phyloP scores from a whole-genome alignment of 2,797 vertebrate genomes.

The Carcharodon carcharias region DNA sequence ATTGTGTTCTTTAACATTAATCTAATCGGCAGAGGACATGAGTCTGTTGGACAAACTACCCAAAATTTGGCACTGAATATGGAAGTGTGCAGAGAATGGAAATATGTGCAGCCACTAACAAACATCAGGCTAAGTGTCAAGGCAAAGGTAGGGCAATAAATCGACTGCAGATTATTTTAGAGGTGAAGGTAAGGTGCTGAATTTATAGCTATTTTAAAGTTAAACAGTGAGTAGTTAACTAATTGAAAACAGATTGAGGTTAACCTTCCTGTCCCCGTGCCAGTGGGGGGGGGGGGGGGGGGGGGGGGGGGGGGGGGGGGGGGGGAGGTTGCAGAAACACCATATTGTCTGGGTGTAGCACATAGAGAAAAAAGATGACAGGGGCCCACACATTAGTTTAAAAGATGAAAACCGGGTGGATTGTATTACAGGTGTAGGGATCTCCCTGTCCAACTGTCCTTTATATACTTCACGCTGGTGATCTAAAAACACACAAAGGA shows the following conservation, averaged over 20 bases:
- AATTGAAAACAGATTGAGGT: not conserved
- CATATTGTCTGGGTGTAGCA: not conserved
- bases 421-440: not conserved
- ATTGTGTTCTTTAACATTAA: not conserved
- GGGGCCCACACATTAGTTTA: not conserved
- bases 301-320: no score
- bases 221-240: not conserved
- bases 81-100: conserved; percentile 3
- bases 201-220: not conserved
- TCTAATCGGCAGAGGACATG: not conserved
- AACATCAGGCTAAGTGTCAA: not conserved
- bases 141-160: not conserved
- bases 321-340: no score
- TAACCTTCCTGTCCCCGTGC: not conserved
- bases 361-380: no score
- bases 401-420: not conserved
- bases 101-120: not conserved
- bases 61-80: conserved; percentile 11
- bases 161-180: not conserved
- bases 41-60: not conserved
- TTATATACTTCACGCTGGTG: not conserved
- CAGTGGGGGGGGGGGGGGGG: no score
- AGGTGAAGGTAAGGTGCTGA: not conserved
- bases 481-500: not conserved
- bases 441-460: not conserved